Base-by-base conservation (phyloP, 2,113 vertebrate species). In the Paradoxurus hermaphroditus region DNA sequence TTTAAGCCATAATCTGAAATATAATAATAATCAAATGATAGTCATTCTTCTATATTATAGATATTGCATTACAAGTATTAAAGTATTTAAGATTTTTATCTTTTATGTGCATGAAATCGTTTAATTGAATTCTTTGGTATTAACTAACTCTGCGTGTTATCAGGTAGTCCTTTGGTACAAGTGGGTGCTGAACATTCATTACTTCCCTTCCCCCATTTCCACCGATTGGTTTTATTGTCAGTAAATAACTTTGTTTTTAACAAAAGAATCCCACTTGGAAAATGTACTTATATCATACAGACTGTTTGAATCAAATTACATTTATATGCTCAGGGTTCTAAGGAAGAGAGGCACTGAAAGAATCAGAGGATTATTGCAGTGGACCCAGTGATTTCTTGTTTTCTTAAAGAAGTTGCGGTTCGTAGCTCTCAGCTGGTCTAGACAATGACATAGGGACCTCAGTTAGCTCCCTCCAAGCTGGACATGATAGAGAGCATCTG, bases 11-110 rank as follows among this genome's bases (percentile, higher is more conserved):
- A 59, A 49, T 23, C 39, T 78, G 11, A 86, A 68, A 91, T 87
- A 59, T 18, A n/a, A 83, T 63, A 49, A 75, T 27, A 91, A 86
- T 46, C 59, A 27, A 88, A 86, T 88, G 31, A 49, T 25, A 5
- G 0, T 13, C 46, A 83, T 72, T 68, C 16, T 85, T 16, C 25
- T 89, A 0, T 62, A 29, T 53, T 91, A 86, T 82, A 49, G 36
- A 27, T 63, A 78, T 67, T 93, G 16, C 1, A 63, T 81, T 84
- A 34, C 1, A 25, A 5, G 36, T 19, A 46, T 56, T 90, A 70
- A 83, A 77, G 6, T 70, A 82, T 67, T 93, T 97, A 14, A 90
- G 62, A 39, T 86, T 81, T 96, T 72, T 93, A 75, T 91, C 72
- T 92, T 46, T 78, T 93, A 59, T 29, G 39, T 62, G 1, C 9